Conservation (phyloP, 2,888 invertebrate species). For the Tetramorium bicarinatum region DNA sequence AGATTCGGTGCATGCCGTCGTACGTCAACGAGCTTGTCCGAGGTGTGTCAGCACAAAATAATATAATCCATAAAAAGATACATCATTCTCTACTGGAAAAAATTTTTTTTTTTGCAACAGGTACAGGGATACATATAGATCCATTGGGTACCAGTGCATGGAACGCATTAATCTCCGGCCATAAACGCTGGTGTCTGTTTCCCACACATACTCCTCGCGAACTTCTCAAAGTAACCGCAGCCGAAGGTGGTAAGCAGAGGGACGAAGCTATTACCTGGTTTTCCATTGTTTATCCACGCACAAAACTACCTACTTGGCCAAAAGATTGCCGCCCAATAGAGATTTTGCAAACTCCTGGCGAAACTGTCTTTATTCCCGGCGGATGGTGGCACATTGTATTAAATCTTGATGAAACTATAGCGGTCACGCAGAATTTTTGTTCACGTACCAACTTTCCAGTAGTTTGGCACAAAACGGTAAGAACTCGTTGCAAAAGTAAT, state of each 20-base stretch:
- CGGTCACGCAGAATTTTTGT: slow-evolving; percentile 99
- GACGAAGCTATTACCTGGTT: slow-evolving; percentile 99
- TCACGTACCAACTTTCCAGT: slow-evolving; percentile 98
- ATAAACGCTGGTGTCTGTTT: slow-evolving; percentile 99
- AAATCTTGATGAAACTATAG: slow-evolving; percentile 98
- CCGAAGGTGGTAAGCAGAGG: slow-evolving; percentile 98
- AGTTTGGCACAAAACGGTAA: slow-evolving; percentile 98
- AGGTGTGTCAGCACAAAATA: too few species aligned
- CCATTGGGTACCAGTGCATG: slow-evolving; percentile 99
- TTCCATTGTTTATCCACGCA: slow-evolving; percentile 96
- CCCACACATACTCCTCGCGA: slow-evolving; percentile 99
- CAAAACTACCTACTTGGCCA: slow-evolving; percentile 96
- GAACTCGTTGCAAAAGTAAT: slow-evolving; percentile 4
- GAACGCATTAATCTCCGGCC: slow-evolving; percentile 98
- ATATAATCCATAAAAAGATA: not conserved
- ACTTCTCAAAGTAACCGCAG: slow-evolving; percentile 96
- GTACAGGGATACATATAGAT: slow-evolving; percentile 99
- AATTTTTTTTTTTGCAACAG: slow-evolving; percentile 76
- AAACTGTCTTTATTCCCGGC: slow-evolving; percentile 99
- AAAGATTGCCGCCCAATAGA: slow-evolving; percentile 97
- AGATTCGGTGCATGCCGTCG: not conserved
- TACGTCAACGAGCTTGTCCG: not conserved
- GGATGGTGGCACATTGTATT: slow-evolving; percentile 99
- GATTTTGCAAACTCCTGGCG: slow-evolving; percentile 97
- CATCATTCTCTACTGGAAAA: not conserved